These are phyloP conservation scores for Littorina saxatilis DNA, from an alignment of 1,140 invertebrate genomes.

Conservation along the genomic window DNA sequence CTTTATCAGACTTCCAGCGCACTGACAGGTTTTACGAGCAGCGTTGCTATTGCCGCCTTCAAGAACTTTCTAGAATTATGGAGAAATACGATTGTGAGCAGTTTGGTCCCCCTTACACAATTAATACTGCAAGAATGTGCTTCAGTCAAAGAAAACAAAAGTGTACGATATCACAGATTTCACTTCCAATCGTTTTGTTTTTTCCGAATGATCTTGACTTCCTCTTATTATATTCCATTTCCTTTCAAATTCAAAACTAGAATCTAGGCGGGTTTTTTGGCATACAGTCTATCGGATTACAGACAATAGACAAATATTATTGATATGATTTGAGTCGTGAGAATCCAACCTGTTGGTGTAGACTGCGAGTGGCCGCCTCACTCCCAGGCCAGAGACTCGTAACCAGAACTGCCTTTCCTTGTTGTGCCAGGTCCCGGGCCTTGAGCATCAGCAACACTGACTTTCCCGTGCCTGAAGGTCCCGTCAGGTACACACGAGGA, in stretches of 20 bases:
- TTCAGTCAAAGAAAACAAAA: too few species aligned
- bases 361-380: neutral
- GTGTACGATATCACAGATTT: too few species aligned
- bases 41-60: too few species aligned
- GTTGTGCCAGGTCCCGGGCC: neutral
- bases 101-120: too few species aligned
- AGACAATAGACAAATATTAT: neutral
- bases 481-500: neutral
- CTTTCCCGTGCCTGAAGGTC: neutral
- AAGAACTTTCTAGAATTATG: too few species aligned
- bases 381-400: neutral
- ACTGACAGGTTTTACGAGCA: too few species aligned
- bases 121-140: too few species aligned
- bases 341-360: neutral
- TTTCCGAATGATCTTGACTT: neutral
- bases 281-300: too few species aligned
- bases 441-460: neutral
- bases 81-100: too few species aligned
- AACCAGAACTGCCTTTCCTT: neutral
- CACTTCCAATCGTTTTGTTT: neutral
- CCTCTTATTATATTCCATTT: neutral
- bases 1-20: too few species aligned
- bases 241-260: neutral
- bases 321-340: neutral
- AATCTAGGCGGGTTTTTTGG: neutral